Evolutionary conservation across 1,140 invertebrate genomes (phyloP).

Genomic region (Trachymyrmex cornetzi): DNA sequence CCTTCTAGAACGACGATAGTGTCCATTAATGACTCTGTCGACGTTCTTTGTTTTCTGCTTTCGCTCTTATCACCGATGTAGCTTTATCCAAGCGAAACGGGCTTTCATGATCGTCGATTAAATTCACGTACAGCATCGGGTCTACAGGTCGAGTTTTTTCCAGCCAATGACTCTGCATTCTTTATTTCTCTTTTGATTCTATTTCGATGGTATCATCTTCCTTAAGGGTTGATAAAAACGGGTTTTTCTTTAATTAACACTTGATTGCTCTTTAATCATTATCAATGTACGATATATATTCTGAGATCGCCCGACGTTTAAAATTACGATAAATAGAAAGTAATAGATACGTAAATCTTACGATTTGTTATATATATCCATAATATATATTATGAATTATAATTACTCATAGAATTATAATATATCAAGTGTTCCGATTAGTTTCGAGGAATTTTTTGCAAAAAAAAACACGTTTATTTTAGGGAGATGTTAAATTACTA

Average conservation of each 20-base stretch:
- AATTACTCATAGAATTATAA: too few species aligned
- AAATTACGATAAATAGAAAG: neutral
- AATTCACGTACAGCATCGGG: slow-evolving; percentile 15
- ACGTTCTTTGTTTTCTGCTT: slow-evolving; percentile 38
- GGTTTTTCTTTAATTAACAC: slow-evolving; percentile 13
- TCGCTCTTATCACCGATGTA: slow-evolving; percentile 7
- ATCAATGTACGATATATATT: neutral
- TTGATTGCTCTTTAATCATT: neutral
- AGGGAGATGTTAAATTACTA: too few species aligned
- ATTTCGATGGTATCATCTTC: neutral
- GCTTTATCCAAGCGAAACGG: slow-evolving; percentile 15
- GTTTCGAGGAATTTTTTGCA: too few species aligned
- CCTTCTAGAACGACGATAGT: neutral
- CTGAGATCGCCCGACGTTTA: neutral
- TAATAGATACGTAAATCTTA: neutral
- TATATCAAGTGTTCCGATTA: too few species aligned
- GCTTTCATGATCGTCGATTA: slow-evolving; percentile 25
- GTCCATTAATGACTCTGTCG: slow-evolving; percentile 46
- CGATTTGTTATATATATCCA: neutral
- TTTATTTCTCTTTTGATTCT: neutral
- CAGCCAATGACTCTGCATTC: neutral
- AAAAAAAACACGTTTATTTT: too few species aligned
- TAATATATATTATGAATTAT: neutral
- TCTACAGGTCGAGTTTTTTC: slow-evolving; percentile 2
- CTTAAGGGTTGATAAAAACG: neutral